Evolutionary conservation across 2,113 vertebrate species (phyloP), one percentile per base, ranked within the genome.

Genomic region (Chroicocephalus ridibundus): DNA sequence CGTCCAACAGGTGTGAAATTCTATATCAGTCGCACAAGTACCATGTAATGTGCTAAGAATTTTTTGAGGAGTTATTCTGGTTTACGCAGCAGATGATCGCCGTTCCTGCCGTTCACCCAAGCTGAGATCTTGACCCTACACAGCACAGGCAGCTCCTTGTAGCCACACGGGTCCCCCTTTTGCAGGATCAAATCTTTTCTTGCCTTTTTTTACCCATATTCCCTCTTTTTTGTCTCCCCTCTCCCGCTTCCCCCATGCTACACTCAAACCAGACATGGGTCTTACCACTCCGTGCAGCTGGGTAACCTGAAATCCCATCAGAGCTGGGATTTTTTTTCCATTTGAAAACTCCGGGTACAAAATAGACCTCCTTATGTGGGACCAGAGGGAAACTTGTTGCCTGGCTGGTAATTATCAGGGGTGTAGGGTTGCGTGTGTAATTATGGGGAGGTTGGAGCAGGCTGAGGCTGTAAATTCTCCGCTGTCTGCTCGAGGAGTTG

Each of bases 381-480:
- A 57, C 47, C 7, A 2, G 78, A 82, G 84, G 31, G 75, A 82
- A 79, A 62, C 81, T 91, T 87, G 27, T 76, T 90, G 78, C 65
- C 65, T 72, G 61, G 65, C 25, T 82, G 46, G 66, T 90, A 71
- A 94, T 93, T 92, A 82, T 58, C 84, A 70, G 55, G 40, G 58
- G 89, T 93, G 75, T 97, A 93, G 68, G 32, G 79, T 97, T 96
- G 84, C 66, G 0, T 85, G 19, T 64, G 47, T 78, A 81, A 86
- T 95, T 95, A 93, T 25, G 38, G 60, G 81, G 81, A 71, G 31
- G 49, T 19, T 72, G 44, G 49, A 95, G 55, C 91, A 83, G 93
- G 84, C 64, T 58, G 72, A 86, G 55, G 87, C 18, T 83, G 85
- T 97, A 96, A 97, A 96, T 96, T 94, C 68, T 94, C 66, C 15